These are phyloP conservation scores for Chesias legatella DNA, from an alignment of 2,888 invertebrate species.

Conservation along the genomic window DNA sequence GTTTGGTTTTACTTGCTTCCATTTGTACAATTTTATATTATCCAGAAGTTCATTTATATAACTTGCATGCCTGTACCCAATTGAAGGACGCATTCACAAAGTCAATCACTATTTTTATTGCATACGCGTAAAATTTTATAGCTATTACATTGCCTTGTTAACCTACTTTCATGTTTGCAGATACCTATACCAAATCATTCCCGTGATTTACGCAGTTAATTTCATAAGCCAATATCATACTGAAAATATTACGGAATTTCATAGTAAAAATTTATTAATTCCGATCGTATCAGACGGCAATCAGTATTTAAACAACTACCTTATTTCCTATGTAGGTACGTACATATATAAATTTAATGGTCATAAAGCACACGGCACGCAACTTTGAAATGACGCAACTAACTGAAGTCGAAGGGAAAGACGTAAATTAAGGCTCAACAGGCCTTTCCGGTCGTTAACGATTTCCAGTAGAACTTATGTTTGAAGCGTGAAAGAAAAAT, in stretches of 20 bases:
- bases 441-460: constrained; percentile 73
- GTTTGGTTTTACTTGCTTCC: constrained; percentile 1
- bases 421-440: constrained; percentile 75
- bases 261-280: constrained; percentile 50
- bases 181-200: constrained; percentile 21
- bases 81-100: constrained; percentile 22
- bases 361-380: constrained; percentile 64
- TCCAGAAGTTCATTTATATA: constrained; percentile 6
- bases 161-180: constrained; percentile 27
- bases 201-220: constrained; percentile 20
- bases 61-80: constrained; percentile 25
- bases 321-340: constrained; percentile 68
- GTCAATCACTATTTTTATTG: constrained; percentile 33
- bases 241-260: constrained; percentile 28
- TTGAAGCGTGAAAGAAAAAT: constrained; percentile 74
- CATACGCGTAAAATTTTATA: constrained; percentile 28
- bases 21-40: constrained; percentile 7
- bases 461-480: constrained; percentile 68
- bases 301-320: constrained; percentile 67
- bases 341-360: constrained; percentile 67
- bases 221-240: constrained; percentile 23
- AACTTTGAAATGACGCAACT: constrained; percentile 69
- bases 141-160: constrained; percentile 30
- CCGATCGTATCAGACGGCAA: constrained; percentile 58
- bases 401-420: constrained; percentile 59